Evolutionary conservation across 1,140 invertebrate species (phyloP).

Genomic region (Tetraneura akinire): DNA sequence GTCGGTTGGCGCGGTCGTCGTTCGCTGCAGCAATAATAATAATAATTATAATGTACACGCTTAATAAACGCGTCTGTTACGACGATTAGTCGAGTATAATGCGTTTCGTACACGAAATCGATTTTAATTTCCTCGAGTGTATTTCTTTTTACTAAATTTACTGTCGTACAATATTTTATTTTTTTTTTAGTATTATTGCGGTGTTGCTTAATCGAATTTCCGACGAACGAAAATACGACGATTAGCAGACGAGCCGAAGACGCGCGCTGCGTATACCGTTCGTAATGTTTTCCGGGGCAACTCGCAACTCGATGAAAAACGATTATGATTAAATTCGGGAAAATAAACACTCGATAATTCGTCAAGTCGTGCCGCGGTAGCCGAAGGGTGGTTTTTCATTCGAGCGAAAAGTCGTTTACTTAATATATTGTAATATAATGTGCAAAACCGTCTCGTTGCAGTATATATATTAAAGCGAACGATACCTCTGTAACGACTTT

Average conservation of each 20-base stretch:
- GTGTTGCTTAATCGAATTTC: not conserved
- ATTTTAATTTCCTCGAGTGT: not conserved
- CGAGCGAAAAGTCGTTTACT: constrained; percentile 4
- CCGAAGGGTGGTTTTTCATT: not conserved
- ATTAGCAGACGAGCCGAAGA: constrained; percentile 38
- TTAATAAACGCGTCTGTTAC: not conserved
- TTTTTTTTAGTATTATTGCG: too few relatives aligned
- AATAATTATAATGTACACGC: too few relatives aligned
- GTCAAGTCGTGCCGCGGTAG: not conserved
- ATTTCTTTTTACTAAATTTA: too few relatives aligned
- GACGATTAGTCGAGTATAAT: not conserved
- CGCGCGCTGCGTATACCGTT: not conserved
- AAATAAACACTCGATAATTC: not conserved
- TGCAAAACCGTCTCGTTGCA: too few relatives aligned
- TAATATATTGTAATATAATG: too few relatives aligned
- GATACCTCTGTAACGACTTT: too few relatives aligned
- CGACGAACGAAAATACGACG: not conserved
- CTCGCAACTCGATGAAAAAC: not conserved
- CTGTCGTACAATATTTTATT: too few relatives aligned
- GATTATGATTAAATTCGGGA: not conserved
- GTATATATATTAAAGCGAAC: too few relatives aligned
- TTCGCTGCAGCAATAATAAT: too few relatives aligned
- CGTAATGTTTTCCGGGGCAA: too few relatives aligned
- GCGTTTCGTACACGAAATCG: constrained; percentile 24
- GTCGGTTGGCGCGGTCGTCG: not conserved